Percentiles rank a stretch among this genome's conserved stretches.
phyloP scores from a whole-genome alignment of 2,113 vertebrate species.

The Carettochelys insculpta region DNA sequence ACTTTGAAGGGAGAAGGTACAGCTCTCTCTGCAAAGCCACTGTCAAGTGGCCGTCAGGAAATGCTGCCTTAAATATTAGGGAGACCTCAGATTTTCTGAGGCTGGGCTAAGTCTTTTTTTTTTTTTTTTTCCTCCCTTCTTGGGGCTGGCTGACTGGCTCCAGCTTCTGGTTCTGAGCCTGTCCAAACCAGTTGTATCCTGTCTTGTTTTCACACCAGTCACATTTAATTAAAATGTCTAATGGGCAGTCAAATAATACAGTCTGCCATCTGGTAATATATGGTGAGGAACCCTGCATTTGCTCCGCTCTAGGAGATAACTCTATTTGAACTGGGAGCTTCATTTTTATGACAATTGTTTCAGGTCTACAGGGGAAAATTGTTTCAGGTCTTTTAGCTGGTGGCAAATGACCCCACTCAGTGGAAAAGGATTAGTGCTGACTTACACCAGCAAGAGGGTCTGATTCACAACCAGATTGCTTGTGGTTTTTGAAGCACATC shows the following conservation, averaged over 20 bases:
- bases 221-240: conserved; percentile 73
- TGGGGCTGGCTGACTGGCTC: conserved; percentile 54
- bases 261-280: conserved; percentile 39
- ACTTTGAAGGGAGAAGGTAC: not conserved
- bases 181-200: conserved; percentile 77
- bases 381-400: not conserved
- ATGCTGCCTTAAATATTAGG: not conserved
- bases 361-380: not conserved
- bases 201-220: conserved; percentile 64
- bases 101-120: not conserved
- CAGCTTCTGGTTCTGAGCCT: conserved; percentile 69
- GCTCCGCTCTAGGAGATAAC: conserved; percentile 17
- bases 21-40: not conserved
- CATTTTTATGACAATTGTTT: not conserved
- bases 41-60: not conserved
- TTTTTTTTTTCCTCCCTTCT: too few relatives aligned
- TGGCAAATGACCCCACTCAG: not conserved
- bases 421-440: not conserved
- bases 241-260: conserved; percentile 71
- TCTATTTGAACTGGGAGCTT: conserved; percentile 1
- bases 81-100: not conserved
- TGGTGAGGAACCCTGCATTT: conserved; percentile 42
- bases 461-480: not conserved
- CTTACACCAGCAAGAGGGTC: not conserved
- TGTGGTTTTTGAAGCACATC: not conserved